Evolutionary conservation across 1,140 invertebrate genomes (phyloP), one percentile per base, ranked within the genome.

Genomic region (Magallana angulata): DNA sequence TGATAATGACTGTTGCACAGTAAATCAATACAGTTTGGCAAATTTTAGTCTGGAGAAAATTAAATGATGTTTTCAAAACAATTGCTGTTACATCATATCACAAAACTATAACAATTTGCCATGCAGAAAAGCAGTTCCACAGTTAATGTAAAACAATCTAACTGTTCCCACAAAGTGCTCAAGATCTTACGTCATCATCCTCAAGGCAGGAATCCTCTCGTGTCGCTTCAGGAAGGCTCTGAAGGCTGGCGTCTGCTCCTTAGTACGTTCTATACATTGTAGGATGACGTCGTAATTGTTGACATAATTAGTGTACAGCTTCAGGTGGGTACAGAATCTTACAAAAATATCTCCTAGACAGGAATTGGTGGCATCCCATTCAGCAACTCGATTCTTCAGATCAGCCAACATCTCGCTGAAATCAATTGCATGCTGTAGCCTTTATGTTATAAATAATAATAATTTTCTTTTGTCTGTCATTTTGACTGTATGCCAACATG

Each of bases 291-390:
- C 92, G 86, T 93, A 93, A 86, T 94, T 94, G 86, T 94, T 94
- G 57, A 93, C 89, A 87, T 93, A 93, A 85, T 94, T 94, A 16
- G 92, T 92, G 90, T 94, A 94, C 14, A 90, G 89, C 80, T 93
- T 93, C 18, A 94, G 84, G 57, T 91, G 90, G 1, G 89, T 89
- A 87, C 91, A 92, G 86, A 94, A 93, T 85, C 92, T 92, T 16
- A 94, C 89, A 90, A 94, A 94, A 57, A 94, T 91, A 88, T 94
- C 94, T 18, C 94, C 94, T n/a, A 94, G 80, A 81, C 93, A 94
- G 0, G 90, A 91, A 57, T 94, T 90, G 76, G 92, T 89, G 1
- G 90, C 14, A 60, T 91, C 89, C 93, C 93, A 94, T 56, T 92
- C 91, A 48, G 86, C 90, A 76, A 93, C 81, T 12, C 93, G 90